Percentiles rank a stretch among this genome's conserved stretches.
phyloP scores from a whole-genome alignment of 1,140 invertebrate species.

The Brachionus plicatilis region DNA sequence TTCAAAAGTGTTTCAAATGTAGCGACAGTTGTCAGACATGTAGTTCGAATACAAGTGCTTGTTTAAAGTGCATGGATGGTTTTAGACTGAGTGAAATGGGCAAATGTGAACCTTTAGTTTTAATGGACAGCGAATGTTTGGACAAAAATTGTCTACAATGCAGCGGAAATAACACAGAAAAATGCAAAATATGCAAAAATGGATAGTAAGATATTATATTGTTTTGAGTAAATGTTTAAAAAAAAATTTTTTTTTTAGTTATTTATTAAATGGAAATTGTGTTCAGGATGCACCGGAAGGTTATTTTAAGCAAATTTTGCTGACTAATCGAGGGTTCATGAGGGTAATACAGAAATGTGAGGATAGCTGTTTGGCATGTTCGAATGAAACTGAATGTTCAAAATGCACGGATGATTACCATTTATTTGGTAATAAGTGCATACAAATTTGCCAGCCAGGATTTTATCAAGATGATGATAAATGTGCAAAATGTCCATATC shows the following conservation, averaged over 20 bases:
- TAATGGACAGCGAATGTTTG: background rate
- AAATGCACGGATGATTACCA: background rate
- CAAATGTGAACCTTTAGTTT: background rate
- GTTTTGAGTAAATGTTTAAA: background rate
- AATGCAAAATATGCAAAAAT: conserved; percentile 20
- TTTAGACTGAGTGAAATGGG: background rate
- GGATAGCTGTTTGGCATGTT: background rate
- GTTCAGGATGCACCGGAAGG: background rate
- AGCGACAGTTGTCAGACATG: conserved; percentile 9
- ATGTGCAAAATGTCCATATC: background rate
- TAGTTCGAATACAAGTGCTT: background rate
- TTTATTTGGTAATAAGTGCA: conserved; percentile 1
- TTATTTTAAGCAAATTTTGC: background rate
- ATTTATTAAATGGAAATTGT: background rate
- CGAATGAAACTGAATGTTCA: background rate
- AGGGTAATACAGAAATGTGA: background rate
- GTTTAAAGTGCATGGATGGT: background rate
- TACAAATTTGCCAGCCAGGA: background rate
- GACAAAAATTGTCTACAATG: background rate
- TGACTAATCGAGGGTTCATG: background rate
- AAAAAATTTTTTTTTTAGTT: background rate
- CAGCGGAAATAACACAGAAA: background rate
- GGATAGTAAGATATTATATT: background rate
- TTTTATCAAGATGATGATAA: background rate
- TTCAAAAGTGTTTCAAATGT: conserved; percentile 31